phyloP scores from a whole-genome alignment of 2,113 vertebrate species.

The Tachysurus fulvidraco region DNA sequence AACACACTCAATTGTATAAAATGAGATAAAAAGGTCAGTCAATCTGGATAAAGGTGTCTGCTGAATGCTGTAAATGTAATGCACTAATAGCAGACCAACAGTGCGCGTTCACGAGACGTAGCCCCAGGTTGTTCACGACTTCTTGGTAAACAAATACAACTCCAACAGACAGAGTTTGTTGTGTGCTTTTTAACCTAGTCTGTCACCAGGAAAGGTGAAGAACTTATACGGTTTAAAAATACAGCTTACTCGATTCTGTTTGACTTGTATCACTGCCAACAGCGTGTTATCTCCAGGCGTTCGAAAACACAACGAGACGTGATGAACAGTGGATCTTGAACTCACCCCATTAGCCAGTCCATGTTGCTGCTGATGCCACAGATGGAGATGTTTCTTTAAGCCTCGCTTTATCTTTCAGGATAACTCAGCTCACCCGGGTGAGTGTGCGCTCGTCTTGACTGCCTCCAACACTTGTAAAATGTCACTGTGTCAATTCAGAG shows the following conservation, averaged over 20 bases:
- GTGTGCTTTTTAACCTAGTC: too few species aligned
- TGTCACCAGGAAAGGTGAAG: neutral
- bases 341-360: conserved; percentile 92
- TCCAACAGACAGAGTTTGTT: neutral
- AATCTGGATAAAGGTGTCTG: too few species aligned
- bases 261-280: conserved; percentile 37
- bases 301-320: neutral
- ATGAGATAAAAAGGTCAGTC: too few species aligned
- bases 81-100: neutral
- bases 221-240: neutral
- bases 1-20: too few species aligned
- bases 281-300: conserved; percentile 47
- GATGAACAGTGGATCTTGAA: conserved; percentile 49
- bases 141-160: neutral
- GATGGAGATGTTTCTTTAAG: conserved; percentile 63
- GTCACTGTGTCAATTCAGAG: conserved; percentile 2
- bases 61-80: too few species aligned
- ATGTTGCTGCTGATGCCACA: conserved; percentile 66
- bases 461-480: conserved; percentile 36
- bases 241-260: neutral
- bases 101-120: neutral
- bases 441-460: conserved; percentile 45
- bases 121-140: neutral
- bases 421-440: neutral
- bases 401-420: conserved; percentile 28